Evolutionary conservation across 2,888 invertebrate genomes (phyloP).

Genomic region (Hemicrepidius hirtus): DNA sequence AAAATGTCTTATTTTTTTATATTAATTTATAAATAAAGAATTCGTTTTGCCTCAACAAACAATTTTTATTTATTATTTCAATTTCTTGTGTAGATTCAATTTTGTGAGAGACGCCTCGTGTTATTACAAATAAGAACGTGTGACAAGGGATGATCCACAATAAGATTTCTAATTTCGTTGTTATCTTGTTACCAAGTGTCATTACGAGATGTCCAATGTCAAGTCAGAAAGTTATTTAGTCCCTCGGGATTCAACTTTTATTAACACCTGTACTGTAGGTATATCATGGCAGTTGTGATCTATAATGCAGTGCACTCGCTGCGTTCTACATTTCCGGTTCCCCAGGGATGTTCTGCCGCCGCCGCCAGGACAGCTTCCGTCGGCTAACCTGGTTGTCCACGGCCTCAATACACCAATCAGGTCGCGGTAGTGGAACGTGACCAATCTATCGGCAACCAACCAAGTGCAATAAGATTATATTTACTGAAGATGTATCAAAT

Average conservation of each 20-base stretch:
- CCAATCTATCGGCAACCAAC: constrained; percentile 50
- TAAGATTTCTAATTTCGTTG: constrained; percentile 22
- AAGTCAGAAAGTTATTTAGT: constrained; percentile 22
- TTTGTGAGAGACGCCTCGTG: background rate
- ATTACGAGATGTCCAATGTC: constrained; percentile 21
- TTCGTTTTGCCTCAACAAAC: too few species aligned
- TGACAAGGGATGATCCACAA: constrained; percentile 5
- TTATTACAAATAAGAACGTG: background rate
- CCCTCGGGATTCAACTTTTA: constrained; percentile 31
- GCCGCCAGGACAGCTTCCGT: constrained; percentile 59
- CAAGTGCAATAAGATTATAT: constrained; percentile 52
- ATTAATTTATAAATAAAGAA: too few species aligned
- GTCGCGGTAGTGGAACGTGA: constrained; percentile 59
- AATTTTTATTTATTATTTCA: background rate
- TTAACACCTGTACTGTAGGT: constrained; percentile 42
- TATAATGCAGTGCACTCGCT: constrained; percentile 53
- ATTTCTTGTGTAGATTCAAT: background rate
- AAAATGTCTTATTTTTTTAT: too few species aligned
- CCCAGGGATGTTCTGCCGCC: constrained; percentile 54
- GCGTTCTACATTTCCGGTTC: constrained; percentile 50
- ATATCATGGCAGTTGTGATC: constrained; percentile 46
- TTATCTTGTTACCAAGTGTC: constrained; percentile 17
- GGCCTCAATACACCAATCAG: constrained; percentile 64
- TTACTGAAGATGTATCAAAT: constrained; percentile 44
- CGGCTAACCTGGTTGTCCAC: constrained; percentile 62